Conservation (phyloP, 2,113 vertebrate species). For the Rynchops niger region DNA sequence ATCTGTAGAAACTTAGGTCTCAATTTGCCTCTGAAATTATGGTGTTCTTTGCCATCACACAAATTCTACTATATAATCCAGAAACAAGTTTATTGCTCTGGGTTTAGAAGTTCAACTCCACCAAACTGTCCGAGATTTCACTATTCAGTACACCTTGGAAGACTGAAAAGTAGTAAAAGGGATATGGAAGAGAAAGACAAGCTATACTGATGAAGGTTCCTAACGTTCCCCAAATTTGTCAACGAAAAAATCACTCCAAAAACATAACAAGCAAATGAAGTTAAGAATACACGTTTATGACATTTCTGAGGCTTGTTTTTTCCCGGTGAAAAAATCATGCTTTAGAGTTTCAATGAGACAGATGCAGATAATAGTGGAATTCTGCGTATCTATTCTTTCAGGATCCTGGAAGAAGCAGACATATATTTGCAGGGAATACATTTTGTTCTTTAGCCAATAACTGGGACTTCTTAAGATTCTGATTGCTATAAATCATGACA, state of each 20-base stretch:
- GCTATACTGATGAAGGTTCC: background rate
- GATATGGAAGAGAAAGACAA: background rate
- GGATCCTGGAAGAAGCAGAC: background rate
- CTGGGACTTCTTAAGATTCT: background rate
- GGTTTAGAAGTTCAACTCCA: background rate
- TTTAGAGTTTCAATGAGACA: background rate
- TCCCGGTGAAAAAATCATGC: background rate
- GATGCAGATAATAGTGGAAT: background rate
- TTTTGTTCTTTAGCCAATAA: background rate
- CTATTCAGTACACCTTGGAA: background rate
- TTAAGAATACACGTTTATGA: background rate
- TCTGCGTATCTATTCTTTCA: background rate
- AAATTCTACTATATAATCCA: background rate
- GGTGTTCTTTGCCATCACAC: background rate
- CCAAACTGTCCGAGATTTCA: background rate
- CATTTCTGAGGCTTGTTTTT: background rate
- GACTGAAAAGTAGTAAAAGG: background rate
- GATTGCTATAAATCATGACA: background rate
- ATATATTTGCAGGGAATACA: background rate
- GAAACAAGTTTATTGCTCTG: background rate
- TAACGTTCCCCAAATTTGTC: background rate
- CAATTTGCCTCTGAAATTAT: constrained; percentile 10
- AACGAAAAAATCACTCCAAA: background rate
- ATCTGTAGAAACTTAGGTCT: background rate
- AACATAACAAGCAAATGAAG: background rate